Conservation (phyloP, 2,113 vertebrate species). For the Clarias macrocephalus region DNA sequence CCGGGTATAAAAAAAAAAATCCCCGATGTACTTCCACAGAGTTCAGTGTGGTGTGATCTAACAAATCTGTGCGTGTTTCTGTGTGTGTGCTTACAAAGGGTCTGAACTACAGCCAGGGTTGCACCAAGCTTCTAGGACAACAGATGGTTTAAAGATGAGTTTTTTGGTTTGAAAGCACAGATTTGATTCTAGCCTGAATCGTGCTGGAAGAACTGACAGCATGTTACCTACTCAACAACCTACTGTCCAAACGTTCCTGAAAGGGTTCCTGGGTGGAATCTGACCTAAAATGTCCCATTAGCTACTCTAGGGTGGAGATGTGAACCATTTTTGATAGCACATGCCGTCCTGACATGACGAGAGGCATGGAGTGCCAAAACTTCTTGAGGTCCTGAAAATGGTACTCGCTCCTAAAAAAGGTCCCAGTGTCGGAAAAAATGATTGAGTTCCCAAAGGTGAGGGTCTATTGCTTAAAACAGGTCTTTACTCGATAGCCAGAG, state of each 20-base stretch:
- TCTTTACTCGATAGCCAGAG: too few species aligned
- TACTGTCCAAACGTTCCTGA: not conserved
- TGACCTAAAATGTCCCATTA: not conserved
- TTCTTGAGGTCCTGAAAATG: too few species aligned
- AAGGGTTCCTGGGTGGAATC: not conserved
- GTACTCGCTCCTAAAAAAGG: not conserved
- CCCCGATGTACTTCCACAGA: not conserved
- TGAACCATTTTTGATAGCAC: not conserved
- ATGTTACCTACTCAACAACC: not conserved
- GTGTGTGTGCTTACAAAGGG: not conserved
- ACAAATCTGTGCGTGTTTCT: conserved; percentile 11
- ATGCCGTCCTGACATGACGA: not conserved
- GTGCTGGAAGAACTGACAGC: not conserved
- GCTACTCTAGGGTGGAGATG: not conserved
- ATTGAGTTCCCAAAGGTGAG: too few species aligned
- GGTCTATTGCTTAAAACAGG: too few species aligned
- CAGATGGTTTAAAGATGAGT: not conserved
- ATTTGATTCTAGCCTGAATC: not conserved
- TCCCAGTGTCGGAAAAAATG: too few species aligned
- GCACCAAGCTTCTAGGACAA: not conserved
- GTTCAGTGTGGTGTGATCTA: not conserved
- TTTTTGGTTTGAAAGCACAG: not conserved
- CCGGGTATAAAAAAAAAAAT: not conserved
- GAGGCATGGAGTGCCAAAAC: too few species aligned
- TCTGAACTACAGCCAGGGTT: not conserved